phyloP scores from a whole-genome alignment of 1,140 invertebrate species.

The Macrostomum lignano region DNA sequence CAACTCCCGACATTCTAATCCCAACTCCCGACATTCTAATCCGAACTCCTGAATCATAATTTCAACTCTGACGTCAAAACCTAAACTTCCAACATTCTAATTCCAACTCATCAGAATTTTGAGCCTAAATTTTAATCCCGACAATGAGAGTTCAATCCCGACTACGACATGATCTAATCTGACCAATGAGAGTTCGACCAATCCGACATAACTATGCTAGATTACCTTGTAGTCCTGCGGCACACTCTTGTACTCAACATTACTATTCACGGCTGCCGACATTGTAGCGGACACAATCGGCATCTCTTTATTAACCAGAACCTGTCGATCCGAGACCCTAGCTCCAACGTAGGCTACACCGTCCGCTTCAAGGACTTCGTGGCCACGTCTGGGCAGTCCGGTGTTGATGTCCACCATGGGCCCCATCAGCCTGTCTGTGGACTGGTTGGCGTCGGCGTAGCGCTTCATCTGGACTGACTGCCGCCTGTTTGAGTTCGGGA shows the following conservation, averaged over 20 bases:
- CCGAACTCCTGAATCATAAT: too few relatives aligned
- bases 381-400: conserved; percentile 51
- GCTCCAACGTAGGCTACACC: conserved; percentile 38
- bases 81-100: too few relatives aligned
- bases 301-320: conserved; percentile 60
- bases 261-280: not conserved
- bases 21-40: too few relatives aligned
- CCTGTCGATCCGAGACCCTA: conserved; percentile 25
- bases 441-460: conserved; percentile 76
- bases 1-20: too few relatives aligned
- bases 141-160: too few relatives aligned
- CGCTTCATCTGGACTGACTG: too few relatives aligned
- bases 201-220: not conserved
- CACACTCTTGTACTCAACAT: not conserved
- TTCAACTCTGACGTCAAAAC: too few relatives aligned
- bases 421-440: conserved; percentile 62
- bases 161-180: too few relatives aligned
- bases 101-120: too few relatives aligned
- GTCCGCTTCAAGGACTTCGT: conserved; percentile 56
- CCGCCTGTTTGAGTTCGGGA: too few relatives aligned
- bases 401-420: conserved; percentile 50
- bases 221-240: not conserved
- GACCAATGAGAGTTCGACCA: too few relatives aligned
- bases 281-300: conserved; percentile 46
- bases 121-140: too few relatives aligned